Conservation (phyloP, 2,797 vertebrate genomes). For the Phalanger gymnotis region DNA sequence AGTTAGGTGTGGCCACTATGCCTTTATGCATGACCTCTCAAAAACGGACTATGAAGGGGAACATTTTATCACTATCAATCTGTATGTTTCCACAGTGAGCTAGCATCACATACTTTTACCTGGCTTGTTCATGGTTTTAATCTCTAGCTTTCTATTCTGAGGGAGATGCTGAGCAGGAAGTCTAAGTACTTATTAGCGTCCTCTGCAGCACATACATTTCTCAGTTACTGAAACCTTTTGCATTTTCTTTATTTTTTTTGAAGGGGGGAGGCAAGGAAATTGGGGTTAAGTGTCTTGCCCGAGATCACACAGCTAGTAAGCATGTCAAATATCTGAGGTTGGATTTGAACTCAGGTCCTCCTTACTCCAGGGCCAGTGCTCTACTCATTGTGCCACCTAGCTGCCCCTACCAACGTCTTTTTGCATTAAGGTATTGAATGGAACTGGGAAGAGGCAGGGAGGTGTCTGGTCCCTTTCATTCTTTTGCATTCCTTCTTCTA, state of each 20-base stretch:
- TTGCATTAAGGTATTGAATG: background rate
- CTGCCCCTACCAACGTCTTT: background rate
- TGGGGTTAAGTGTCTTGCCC: too few species aligned
- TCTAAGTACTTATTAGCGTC: background rate
- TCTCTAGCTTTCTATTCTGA: background rate
- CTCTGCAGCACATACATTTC: background rate
- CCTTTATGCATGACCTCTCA: background rate
- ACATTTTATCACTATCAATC: background rate
- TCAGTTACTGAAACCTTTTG: background rate
- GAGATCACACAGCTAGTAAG: too few species aligned
- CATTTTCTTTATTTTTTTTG: too few species aligned
- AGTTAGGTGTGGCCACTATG: background rate
- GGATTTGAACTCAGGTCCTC: too few species aligned
- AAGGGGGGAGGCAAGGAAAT: too few species aligned
- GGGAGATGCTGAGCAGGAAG: background rate
- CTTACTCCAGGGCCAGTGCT: too few species aligned
- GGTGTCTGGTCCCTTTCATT: background rate
- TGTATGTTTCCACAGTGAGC: background rate
- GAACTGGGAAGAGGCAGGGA: background rate
- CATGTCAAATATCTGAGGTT: too few species aligned
- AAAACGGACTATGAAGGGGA: background rate
- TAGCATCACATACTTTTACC: background rate
- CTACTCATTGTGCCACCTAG: too few species aligned
- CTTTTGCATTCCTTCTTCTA: background rate
- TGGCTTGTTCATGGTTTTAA: background rate